Percentiles rank a stretch among this genome's conserved stretches.
Evolutionary conservation across 2,888 invertebrate species (phyloP).

Genomic region (Seira musarum): DNA sequence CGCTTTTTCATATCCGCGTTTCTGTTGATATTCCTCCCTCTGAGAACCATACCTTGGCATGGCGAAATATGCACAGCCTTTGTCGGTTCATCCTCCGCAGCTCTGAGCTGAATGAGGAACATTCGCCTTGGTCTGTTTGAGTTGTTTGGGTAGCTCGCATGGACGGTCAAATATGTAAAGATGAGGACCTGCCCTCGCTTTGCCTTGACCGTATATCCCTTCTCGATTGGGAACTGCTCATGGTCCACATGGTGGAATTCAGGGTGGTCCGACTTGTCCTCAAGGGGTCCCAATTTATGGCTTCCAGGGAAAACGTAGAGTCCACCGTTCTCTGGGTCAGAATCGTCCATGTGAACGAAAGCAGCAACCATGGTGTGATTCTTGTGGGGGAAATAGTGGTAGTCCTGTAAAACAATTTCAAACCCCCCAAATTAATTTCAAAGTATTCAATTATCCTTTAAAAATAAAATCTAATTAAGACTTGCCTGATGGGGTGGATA

Average conservation of each 20-base stretch:
- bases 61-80: conserved; percentile 73
- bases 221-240: conserved; percentile 74
- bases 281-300: conserved; percentile 76
- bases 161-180: conserved; percentile 77
- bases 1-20: conserved; percentile 71
- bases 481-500: conserved; percentile 77
- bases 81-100: conserved; percentile 75
- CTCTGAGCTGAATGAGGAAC: conserved; percentile 75
- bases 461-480: neutral
- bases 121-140: conserved; percentile 75
- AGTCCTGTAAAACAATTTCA: conserved; percentile 73
- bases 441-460: conserved; percentile 20
- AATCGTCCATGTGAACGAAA: conserved; percentile 76
- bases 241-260: conserved; percentile 70
- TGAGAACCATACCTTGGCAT: conserved; percentile 76
- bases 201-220: conserved; percentile 75
- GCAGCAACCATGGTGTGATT: conserved; percentile 77
- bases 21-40: conserved; percentile 74
- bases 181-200: conserved; percentile 76
- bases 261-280: conserved; percentile 74
- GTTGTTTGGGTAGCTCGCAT: conserved; percentile 76
- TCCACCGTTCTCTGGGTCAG: conserved; percentile 77
- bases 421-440: conserved; percentile 28
- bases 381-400: conserved; percentile 77
- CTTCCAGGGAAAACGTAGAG: conserved; percentile 77